Evolutionary conservation across 2,888 invertebrate genomes (phyloP), one percentile per base, ranked within the genome.

Genomic region (Brachyopa scutellaris): DNA sequence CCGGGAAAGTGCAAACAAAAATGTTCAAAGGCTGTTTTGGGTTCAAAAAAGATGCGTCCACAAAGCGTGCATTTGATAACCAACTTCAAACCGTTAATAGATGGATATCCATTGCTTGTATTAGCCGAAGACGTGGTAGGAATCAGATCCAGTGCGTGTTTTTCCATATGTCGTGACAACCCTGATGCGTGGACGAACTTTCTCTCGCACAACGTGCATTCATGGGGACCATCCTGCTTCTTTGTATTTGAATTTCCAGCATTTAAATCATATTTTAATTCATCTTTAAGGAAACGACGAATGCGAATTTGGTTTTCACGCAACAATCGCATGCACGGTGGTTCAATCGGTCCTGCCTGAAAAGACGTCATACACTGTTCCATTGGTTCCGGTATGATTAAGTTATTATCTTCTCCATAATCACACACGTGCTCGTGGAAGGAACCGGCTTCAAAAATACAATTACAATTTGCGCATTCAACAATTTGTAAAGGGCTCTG

Each of bases 161-260:
- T 90, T 64, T 90, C 90, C 89, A 90, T 89, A 82, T 91, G 90
- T 4, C 90, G 88, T 21, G 86, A 84, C 13, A 91, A 59, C 0
- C 90, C 90, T 0, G 91, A 89, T 9, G 88, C 87, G 78, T 90
- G 90, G 0, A 91, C 91, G 84, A 91, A 91, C 74, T 89, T 90
- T 1, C 90, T 87, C 26, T 89, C 89, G 40, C 90, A 91, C 33
- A 90, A 85, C 5, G 85, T 87, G 66, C 90, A 91, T 83, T 90
- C 90, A 83, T 89, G 88, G 1, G 88, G 88, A 0, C 88, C 88
- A 55, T 88, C 88, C 5, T 59, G 72, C 23, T 87, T 85, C 69
- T 88, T 88, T 0, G 77, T 67, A 8, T 15, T 59, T 5, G 72
- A 38, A 23, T n/a, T 29, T 0, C 85, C 85, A 0, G 86, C 86